A percentile compares a stretch with the other conserved stretches of the same genome.
Evolutionary conservation across 1,140 invertebrate species (phyloP).

Genomic region (Pseudomyrmex sp.): DNA sequence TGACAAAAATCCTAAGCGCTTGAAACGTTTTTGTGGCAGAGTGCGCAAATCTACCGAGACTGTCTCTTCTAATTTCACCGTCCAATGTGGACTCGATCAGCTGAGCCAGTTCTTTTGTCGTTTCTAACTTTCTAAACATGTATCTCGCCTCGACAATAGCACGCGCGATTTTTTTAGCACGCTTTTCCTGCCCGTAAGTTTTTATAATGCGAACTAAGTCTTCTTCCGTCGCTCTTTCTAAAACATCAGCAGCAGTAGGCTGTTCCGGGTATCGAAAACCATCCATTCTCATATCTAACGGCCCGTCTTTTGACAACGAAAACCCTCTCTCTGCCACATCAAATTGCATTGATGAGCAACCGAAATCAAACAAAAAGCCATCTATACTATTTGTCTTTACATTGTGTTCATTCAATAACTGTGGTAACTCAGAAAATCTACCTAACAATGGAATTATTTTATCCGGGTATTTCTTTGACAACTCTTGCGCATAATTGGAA

Average conservation of each 20-base stretch:
- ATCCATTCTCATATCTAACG: slow-evolving; percentile 99
- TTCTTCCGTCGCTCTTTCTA: slow-evolving; percentile 91
- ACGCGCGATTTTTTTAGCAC: slow-evolving; percentile 94
- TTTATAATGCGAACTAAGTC: slow-evolving; percentile 94
- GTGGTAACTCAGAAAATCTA: slow-evolving; percentile 94
- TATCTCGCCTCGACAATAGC: slow-evolving; percentile 95
- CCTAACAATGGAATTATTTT: slow-evolving; percentile 92
- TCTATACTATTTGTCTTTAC: slow-evolving; percentile 90
- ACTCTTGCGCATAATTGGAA: slow-evolving; percentile 87
- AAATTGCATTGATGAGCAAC: slow-evolving; percentile 98
- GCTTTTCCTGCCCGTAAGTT: slow-evolving; percentile 96
- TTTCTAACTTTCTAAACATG: slow-evolving; percentile 91
- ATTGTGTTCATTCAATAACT: slow-evolving; percentile 87
- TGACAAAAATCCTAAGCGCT: slow-evolving; percentile 97
- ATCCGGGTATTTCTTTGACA: slow-evolving; percentile 88
- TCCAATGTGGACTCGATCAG: slow-evolving; percentile 90
- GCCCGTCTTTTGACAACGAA: slow-evolving; percentile 92
- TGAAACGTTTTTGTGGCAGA: slow-evolving; percentile 97
- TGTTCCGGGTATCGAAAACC: slow-evolving; percentile 88
- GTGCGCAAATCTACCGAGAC: slow-evolving; percentile 91
- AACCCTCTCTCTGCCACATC: slow-evolving; percentile 94
- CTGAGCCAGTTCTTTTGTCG: slow-evolving; percentile 93
- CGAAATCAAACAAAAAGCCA: slow-evolving; percentile 96
- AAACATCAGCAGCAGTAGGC: slow-evolving; percentile 94
- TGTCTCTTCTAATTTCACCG: slow-evolving; percentile 87